Conservation (phyloP, 1,140 invertebrate species). For the Bombus waltoni region DNA sequence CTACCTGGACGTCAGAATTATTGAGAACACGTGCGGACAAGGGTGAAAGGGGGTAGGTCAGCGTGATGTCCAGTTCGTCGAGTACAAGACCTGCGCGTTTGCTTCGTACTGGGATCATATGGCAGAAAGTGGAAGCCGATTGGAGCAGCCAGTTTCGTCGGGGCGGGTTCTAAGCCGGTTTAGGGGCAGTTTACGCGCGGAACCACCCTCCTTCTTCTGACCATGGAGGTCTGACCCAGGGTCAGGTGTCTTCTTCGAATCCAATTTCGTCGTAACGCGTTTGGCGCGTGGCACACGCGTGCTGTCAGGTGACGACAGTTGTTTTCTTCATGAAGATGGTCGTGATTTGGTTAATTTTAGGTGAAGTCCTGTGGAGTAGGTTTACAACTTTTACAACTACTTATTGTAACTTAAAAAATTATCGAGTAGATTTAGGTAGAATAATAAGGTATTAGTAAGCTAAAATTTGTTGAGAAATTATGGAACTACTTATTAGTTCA, state of each 20-base stretch:
- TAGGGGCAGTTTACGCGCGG: slow-evolving; percentile 78
- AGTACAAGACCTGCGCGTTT: slow-evolving; percentile 76
- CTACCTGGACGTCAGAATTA: slow-evolving; percentile 12
- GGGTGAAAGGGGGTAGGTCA: slow-evolving; percentile 57
- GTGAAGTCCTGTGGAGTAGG: background rate
- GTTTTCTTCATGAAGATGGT: background rate
- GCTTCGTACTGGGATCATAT: slow-evolving; percentile 68
- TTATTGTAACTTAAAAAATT: too few species aligned
- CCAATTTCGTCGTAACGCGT: slow-evolving; percentile 7
- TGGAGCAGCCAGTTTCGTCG: slow-evolving; percentile 72
- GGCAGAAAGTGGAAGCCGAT: slow-evolving; percentile 69
- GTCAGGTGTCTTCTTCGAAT: slow-evolving; percentile 62
- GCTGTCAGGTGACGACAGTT: slow-evolving; percentile 53
- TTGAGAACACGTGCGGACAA: slow-evolving; percentile 49
- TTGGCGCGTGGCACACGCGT: slow-evolving; percentile 53
- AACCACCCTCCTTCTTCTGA: slow-evolving; percentile 66
- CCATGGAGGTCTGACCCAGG: slow-evolving; percentile 59
- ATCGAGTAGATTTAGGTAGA: too few species aligned
- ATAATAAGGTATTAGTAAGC: too few species aligned
- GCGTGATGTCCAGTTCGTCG: slow-evolving; percentile 65
- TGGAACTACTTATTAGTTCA: too few species aligned
- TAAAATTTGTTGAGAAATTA: too few species aligned
- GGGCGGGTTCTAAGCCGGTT: slow-evolving; percentile 83
- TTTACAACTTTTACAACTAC: background rate
- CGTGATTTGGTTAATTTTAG: background rate